Conservation (phyloP, 2,888 invertebrate genomes). For the Drosophila anceps region DNA sequence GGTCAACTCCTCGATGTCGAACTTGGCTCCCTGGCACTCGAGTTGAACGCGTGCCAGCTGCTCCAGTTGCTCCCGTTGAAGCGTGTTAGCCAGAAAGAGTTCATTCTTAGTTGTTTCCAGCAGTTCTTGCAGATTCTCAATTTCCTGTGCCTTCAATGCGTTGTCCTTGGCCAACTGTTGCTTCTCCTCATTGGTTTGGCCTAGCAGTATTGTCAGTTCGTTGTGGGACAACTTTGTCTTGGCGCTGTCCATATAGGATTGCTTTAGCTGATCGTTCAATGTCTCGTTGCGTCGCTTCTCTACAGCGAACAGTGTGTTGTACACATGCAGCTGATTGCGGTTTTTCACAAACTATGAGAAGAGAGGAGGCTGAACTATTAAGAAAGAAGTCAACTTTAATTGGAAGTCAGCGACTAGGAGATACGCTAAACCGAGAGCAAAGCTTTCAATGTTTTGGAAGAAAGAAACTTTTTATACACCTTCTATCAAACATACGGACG, state of each 20-base stretch:
- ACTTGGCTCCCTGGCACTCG: slow-evolving; percentile 60
- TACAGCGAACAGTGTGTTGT: slow-evolving; percentile 81
- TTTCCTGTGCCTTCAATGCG: slow-evolving; percentile 67
- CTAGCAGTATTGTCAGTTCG: slow-evolving; percentile 69
- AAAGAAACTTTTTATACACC: neutral
- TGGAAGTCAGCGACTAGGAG: neutral
- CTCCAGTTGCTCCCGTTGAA: slow-evolving; percentile 73
- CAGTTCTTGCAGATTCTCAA: slow-evolving; percentile 69
- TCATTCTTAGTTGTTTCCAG: slow-evolving; percentile 74
- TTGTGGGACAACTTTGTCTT: slow-evolving; percentile 65
- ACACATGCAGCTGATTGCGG: slow-evolving; percentile 83
- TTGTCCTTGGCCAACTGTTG: slow-evolving; percentile 58
- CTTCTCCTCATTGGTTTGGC: slow-evolving; percentile 60
- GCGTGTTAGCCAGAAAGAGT: slow-evolving; percentile 70
- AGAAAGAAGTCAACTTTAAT: neutral
- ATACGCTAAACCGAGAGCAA: too few relatives aligned
- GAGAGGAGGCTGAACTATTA: neutral
- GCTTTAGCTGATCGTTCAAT: slow-evolving; percentile 73
- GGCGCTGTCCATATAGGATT: slow-evolving; percentile 72
- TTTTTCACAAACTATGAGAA: slow-evolving; percentile 74
- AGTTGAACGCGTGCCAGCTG: slow-evolving; percentile 74
- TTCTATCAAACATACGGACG: neutral
- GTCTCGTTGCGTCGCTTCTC: slow-evolving; percentile 83
- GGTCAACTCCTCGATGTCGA: slow-evolving; percentile 47
- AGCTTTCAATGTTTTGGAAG: neutral